phyloP scores from a whole-genome alignment of 2,113 vertebrate species.

The Empidonax alnorum region DNA sequence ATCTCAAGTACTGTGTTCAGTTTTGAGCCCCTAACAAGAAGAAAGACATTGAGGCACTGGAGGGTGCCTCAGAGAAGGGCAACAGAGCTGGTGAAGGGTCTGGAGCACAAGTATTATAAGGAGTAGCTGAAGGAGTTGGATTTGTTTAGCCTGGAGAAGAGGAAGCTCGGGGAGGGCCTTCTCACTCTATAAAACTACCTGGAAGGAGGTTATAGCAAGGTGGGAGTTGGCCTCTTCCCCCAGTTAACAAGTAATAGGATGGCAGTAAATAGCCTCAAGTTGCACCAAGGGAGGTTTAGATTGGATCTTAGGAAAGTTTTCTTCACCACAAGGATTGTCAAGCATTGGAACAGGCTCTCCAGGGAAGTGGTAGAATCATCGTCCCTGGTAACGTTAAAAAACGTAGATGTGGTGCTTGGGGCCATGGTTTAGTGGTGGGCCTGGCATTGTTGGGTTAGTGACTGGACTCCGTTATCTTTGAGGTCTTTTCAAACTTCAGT shows the following conservation, averaged over 20 bases:
- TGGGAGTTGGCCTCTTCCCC: neutral
- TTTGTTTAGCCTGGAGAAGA: neutral
- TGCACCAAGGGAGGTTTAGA: neutral
- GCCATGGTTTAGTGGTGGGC: neutral
- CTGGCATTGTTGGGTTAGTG: neutral
- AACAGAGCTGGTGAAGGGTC: neutral
- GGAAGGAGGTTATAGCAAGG: neutral
- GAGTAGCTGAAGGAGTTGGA: neutral
- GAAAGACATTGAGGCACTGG: neutral
- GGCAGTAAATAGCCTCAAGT: neutral
- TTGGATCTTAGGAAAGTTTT: neutral
- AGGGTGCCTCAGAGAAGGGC: neutral
- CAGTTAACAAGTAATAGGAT: accelerated
- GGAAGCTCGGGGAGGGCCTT: neutral
- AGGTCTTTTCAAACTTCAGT: neutral
- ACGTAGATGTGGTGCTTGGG: neutral
- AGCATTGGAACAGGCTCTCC: neutral
- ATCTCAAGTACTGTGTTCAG: neutral
- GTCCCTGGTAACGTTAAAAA: neutral
- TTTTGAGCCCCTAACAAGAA: neutral
- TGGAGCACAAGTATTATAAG: neutral
- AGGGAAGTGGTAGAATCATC: neutral
- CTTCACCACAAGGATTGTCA: neutral
- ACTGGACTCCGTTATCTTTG: neutral
- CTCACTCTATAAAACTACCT: neutral